Percentiles rank a stretch among this genome's conserved stretches.
These are phyloP conservation scores for Tachysurus vachellii DNA, from an alignment of 2,113 vertebrate genomes.

Conservation along the genomic window DNA sequence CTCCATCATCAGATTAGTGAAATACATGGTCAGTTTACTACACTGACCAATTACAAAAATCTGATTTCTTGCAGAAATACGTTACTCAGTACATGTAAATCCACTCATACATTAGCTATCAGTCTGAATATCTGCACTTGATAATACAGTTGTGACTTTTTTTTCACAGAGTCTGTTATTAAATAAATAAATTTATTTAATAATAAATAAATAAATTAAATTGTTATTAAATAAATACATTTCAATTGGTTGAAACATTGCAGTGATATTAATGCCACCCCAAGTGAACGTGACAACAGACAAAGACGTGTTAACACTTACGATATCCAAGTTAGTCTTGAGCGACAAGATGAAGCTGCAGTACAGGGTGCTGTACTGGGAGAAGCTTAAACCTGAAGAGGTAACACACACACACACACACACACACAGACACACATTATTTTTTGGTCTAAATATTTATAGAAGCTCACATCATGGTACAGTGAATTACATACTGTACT, in stretches of 20 bases:
- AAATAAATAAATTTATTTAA: background rate
- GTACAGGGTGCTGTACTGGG: constrained; percentile 49
- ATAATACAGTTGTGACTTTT: background rate
- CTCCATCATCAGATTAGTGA: no score
- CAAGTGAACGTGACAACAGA: constrained; percentile 21
- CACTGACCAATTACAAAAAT: background rate
- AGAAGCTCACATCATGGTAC: background rate
- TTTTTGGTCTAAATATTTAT: background rate
- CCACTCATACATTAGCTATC: background rate
- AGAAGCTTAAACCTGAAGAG: constrained; percentile 25
- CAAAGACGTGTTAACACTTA: constrained; percentile 23
- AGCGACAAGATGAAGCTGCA: background rate
- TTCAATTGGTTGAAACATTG: constrained; percentile 10
- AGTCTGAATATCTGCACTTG: background rate
- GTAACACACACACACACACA: constrained; percentile 10
- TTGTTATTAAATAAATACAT: no score
- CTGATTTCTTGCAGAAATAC: background rate
- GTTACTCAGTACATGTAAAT: background rate
- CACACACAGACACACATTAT: background rate
- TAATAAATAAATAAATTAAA: no score
- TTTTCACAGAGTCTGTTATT: background rate
- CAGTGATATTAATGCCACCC: constrained; percentile 30
- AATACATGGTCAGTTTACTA: background rate
- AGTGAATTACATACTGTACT: background rate
- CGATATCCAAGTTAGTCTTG: constrained; percentile 40